phyloP scores from a whole-genome alignment of 2,113 vertebrate genomes.

The Petroica traversi region DNA sequence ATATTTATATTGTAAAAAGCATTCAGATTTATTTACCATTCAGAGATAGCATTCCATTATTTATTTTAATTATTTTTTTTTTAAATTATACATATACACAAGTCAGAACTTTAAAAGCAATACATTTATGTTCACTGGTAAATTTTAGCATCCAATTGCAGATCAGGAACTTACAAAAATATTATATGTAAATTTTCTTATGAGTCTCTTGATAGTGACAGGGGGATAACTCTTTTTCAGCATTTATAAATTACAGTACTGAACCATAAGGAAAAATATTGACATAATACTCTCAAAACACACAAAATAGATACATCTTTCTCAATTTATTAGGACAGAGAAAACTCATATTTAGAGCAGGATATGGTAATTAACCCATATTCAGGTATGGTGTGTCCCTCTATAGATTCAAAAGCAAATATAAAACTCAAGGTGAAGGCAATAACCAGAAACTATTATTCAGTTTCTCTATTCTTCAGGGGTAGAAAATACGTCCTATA shows the following conservation, averaged over 20 bases:
- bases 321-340: background rate
- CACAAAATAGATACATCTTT: background rate
- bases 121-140: background rate
- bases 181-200: background rate
- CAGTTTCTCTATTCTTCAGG: background rate
- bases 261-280: background rate
- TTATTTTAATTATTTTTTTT: background rate
- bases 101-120: background rate
- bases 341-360: background rate
- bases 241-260: background rate
- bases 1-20: background rate
- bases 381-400: background rate
- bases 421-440: background rate
- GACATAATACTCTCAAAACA: background rate
- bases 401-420: background rate
- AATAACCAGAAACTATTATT: background rate
- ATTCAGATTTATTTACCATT: background rate
- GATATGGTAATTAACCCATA: background rate
- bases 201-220: background rate
- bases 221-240: background rate
- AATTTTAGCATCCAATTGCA: background rate
- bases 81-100: background rate
- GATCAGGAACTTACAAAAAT: background rate
- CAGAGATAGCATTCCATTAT: background rate
- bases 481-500: background rate